Evolutionary conservation across 2,888 invertebrate genomes (phyloP).

Genomic region (Gonocerus acuteangulatus): DNA sequence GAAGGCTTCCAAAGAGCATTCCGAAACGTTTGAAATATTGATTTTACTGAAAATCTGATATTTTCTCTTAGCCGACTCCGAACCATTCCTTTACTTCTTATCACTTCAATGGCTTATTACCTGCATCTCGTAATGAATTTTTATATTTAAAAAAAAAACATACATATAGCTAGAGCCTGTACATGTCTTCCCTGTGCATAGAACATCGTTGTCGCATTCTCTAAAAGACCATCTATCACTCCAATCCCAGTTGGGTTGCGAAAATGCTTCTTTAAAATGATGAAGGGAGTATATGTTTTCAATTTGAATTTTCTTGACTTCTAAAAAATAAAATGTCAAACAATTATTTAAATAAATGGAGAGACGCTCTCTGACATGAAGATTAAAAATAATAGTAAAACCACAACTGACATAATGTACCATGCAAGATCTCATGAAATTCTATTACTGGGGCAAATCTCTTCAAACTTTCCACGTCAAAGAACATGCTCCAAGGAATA

Average conservation of each 20-base stretch:
- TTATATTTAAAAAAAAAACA: no score
- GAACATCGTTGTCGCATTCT: constrained; percentile 44
- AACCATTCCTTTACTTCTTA: no score
- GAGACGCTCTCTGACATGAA: neutral
- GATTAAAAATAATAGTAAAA: neutral
- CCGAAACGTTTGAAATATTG: no score
- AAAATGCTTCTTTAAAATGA: constrained; percentile 78
- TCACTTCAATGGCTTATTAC: no score
- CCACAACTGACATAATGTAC: constrained; percentile 43
- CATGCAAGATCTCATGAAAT: constrained; percentile 66
- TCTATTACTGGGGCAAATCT: constrained; percentile 79
- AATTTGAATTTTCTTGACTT: constrained; percentile 43
- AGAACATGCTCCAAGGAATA: constrained; percentile 75
- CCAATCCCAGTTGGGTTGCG: constrained; percentile 49
- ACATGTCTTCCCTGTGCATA: neutral
- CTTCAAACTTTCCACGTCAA: constrained; percentile 70
- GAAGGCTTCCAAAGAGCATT: no score
- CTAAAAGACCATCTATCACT: constrained; percentile 68
- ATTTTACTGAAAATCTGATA: no score
- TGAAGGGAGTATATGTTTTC: constrained; percentile 74
- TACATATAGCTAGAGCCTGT: constrained; percentile 7
- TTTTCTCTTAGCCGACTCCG: no score
- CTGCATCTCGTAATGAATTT: no score
- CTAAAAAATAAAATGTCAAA: constrained; percentile 17
- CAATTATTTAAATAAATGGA: neutral